These are phyloP conservation scores for Tridacna gigas DNA, from an alignment of 2,888 invertebrate genomes.

Conservation along the genomic window DNA sequence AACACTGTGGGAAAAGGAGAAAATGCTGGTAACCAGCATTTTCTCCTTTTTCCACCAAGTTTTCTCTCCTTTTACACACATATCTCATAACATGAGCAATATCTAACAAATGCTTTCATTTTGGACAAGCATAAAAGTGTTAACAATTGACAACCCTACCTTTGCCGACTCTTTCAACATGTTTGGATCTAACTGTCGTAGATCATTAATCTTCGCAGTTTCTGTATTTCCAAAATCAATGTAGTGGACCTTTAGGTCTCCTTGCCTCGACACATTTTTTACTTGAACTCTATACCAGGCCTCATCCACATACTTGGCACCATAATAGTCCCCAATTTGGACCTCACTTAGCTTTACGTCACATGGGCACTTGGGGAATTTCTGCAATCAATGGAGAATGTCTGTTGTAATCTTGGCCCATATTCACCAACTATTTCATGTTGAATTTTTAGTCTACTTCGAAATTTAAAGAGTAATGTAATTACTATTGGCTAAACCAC, in stretches of 20 bases:
- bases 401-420: too few relatives aligned
- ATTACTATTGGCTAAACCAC: too few relatives aligned
- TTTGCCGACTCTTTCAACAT: constrained; percentile 62
- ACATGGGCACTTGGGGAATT: constrained; percentile 28
- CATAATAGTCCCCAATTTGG: constrained; percentile 49
- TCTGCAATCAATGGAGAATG: constrained; percentile 32
- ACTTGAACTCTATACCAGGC: constrained; percentile 68
- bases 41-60: too few relatives aligned
- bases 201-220: constrained; percentile 40
- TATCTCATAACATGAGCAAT: too few relatives aligned
- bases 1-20: too few relatives aligned
- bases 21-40: too few relatives aligned
- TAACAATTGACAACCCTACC: constrained; percentile 46
- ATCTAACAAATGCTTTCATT: too few relatives aligned
- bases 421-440: too few relatives aligned
- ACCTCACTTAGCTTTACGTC: constrained; percentile 39
- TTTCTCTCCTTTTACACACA: too few relatives aligned
- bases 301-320: constrained; percentile 70
- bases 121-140: too few relatives aligned
- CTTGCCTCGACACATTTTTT: constrained; percentile 34
- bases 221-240: constrained; percentile 76
- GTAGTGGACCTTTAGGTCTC: constrained; percentile 60
- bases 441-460: too few relatives aligned
- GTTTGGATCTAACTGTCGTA: constrained; percentile 60
- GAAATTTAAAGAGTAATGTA: too few relatives aligned